Evolutionary conservation across 2,113 vertebrate species (phyloP), one percentile per base, ranked within the genome.

Genomic region (Nibea albiflora): DNA sequence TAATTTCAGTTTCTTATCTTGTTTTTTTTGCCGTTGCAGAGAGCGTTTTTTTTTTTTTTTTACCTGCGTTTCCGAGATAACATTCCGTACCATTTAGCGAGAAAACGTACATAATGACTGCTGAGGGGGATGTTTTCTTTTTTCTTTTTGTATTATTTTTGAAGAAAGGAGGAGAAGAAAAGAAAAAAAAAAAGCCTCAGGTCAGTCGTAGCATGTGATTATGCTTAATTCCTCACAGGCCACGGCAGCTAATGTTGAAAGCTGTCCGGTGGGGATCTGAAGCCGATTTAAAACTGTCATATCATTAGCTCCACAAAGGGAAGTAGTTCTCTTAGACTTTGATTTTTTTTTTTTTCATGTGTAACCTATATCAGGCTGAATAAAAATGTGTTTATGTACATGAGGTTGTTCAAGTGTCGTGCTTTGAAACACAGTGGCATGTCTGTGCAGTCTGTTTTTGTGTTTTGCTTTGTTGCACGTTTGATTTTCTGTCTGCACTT

Each of bases 311-410:
- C 80, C 85, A 92, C 84, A 90, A 91, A 93, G 92, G 93, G 90
- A 91, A 91, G 88, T 89, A 83, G 87, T 90, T 92, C 89, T 91
- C 85, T 89, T 92, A 85, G 80, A 81, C 50, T 73, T 47, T 60
- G 31, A 56, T 73, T 53, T 82, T 63, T 78, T 85, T 80, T 78
- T 35, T 35, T 35, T 35, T 39, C 86, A 91, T 89, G 78, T 93
- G 88, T 94, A 92, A 88, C 84, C 88, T 91, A 89, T 93, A 90
- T 89, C 89, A 77, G 88, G 90, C 89, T 85, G 72, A 94, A 93
- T 93, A 92, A 94, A 92, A 89, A 85, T 84, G 88, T 90, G 89
- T 94, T 93, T 91, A 93, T 92, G 92, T 94, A 94, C 80, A 90
- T 76, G 6, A 83, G 19, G 62, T 72, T 44, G 39, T 74, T 71